Conservation (phyloP, 1,140 invertebrate genomes). For the Monomorium pharaonis region DNA sequence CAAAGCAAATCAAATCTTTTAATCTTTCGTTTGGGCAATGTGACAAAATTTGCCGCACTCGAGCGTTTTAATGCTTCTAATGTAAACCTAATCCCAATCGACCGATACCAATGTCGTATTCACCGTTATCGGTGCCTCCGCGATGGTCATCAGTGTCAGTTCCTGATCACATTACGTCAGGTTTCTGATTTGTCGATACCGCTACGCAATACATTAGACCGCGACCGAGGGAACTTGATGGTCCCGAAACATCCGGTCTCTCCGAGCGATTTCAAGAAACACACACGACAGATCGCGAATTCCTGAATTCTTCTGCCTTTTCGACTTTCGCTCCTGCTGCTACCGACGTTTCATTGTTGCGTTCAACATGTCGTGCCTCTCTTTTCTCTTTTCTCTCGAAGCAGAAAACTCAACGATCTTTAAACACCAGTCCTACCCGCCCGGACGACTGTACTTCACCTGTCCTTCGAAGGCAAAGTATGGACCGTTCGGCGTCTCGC, state of each 20-base stretch:
- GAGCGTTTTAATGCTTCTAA: neutral
- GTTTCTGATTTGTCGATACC: conserved; percentile 12
- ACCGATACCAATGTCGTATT: neutral
- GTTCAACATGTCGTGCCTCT: neutral
- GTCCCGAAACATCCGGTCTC: neutral
- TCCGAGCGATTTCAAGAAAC: neutral
- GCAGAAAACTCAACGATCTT: conserved; percentile 4
- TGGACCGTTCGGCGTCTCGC: conserved; percentile 7
- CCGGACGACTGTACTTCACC: conserved; percentile 24
- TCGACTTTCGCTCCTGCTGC: neutral
- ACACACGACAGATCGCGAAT: neutral
- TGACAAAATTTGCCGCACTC: neutral
- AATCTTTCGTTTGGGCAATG: neutral
- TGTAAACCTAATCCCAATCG: neutral
- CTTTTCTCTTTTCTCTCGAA: neutral
- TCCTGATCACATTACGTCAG: conserved; percentile 19
- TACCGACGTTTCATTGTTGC: neutral
- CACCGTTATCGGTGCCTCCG: neutral
- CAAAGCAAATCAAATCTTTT: neutral
- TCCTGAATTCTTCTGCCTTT: neutral
- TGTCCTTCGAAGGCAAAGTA: conserved; percentile 28
- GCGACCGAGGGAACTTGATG: neutral
- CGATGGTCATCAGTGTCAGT: conserved; percentile 20
- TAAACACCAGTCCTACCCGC: neutral
- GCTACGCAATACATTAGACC: neutral